Percentiles rank a stretch among this genome's conserved stretches.
Evolutionary conservation across 2,113 vertebrate genomes (phyloP).

Genomic region (Dissostichus mawsoni): DNA sequence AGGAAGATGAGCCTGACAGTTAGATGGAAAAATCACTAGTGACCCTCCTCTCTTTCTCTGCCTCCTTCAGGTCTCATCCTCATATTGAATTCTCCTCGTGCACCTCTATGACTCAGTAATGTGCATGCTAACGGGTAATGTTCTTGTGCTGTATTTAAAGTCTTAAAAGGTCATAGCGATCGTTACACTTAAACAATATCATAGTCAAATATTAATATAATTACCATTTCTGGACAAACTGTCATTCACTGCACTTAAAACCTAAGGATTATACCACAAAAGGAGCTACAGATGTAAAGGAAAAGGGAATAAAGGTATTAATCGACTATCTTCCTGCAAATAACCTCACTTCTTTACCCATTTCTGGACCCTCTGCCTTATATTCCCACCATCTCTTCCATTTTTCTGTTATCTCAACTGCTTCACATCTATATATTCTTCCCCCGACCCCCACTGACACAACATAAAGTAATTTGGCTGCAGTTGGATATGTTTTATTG

Average conservation of each 20-base stretch:
- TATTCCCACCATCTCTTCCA: not conserved
- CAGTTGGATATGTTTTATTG: slow-evolving; percentile 48
- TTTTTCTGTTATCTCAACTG: not conserved
- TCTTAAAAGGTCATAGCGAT: slow-evolving; percentile 26
- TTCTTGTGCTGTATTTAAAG: slow-evolving; percentile 29
- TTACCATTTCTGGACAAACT: not conserved
- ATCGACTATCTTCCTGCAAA: slow-evolving; percentile 6
- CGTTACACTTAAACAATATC: slow-evolving; percentile 9
- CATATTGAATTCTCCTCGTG: not conserved
- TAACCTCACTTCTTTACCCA: slow-evolving; percentile 33
- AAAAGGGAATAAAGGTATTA: not conserved
- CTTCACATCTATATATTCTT: not conserved
- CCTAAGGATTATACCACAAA: slow-evolving; percentile 34
- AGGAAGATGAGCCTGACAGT: not conserved
- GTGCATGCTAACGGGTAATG: slow-evolving; percentile 17
- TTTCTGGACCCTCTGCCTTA: slow-evolving; percentile 12
- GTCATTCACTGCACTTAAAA: not conserved
- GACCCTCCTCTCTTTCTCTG: not conserved
- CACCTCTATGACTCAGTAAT: not conserved
- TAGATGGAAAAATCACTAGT: not conserved
- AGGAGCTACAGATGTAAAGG: not conserved
- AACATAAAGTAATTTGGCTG: slow-evolving; percentile 50
- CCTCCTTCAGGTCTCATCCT: not conserved
- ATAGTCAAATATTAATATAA: not conserved
- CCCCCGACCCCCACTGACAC: slow-evolving; percentile 26